Percentiles rank a stretch among this genome's conserved stretches.
These are phyloP conservation scores for Callimorpha dominula DNA, from an alignment of 2,888 invertebrate genomes.

Conservation along the genomic window DNA sequence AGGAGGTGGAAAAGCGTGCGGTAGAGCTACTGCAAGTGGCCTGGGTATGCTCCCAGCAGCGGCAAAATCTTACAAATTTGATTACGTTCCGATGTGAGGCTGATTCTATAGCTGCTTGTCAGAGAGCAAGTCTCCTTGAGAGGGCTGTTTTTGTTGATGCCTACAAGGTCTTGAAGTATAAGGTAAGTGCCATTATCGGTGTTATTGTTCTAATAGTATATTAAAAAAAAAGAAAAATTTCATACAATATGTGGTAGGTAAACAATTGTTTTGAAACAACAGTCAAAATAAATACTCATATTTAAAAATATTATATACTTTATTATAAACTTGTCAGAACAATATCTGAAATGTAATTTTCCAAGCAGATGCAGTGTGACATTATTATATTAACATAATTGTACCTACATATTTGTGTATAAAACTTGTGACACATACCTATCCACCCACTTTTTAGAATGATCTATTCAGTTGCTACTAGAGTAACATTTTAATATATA, in stretches of 20 bases:
- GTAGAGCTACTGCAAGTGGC: conserved; percentile 89
- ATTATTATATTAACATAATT: neutral
- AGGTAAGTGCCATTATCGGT: conserved; percentile 83
- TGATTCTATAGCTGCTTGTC: conserved; percentile 92
- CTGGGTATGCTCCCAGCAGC: conserved; percentile 96
- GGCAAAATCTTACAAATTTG: conserved; percentile 92
- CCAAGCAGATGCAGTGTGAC: neutral
- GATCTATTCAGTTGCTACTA: neutral
- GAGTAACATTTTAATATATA: neutral
- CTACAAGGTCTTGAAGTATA: conserved; percentile 94
- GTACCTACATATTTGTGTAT: neutral
- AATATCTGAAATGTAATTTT: neutral
- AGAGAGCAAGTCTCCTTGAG: conserved; percentile 83
- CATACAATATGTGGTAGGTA: neutral
- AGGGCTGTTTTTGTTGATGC: conserved; percentile 91
- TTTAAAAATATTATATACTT: neutral
- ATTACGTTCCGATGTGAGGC: conserved; percentile 91
- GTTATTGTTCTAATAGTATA: neutral
- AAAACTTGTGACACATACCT: conserved; percentile 16
- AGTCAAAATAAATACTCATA: neutral
- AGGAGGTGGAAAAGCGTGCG: conserved; percentile 88
- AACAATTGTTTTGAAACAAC: conserved; percentile 1
- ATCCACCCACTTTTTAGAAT: conserved; percentile 62
- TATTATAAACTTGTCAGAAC: neutral
- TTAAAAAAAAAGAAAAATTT: neutral